Evolutionary conservation across 2,888 invertebrate species (phyloP), one percentile per base, ranked within the genome.

Genomic region (Silvanus unidentatus): DNA sequence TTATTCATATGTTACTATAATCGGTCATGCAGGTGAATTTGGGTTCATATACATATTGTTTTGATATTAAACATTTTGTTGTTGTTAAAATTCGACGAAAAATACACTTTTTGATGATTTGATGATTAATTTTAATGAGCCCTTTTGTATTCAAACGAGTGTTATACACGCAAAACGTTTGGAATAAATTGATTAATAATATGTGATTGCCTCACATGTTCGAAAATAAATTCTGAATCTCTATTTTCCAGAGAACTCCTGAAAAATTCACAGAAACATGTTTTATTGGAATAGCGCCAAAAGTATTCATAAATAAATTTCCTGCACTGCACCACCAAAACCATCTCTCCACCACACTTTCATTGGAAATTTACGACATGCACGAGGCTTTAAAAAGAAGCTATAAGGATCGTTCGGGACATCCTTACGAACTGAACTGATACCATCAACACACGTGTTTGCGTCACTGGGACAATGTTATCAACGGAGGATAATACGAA

Each of bases 221-320:
- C n/a, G 8, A 8, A 22, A 22, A 22, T 22, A 22, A 22, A 22
- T 22, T 22, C 22, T 5, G 22, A 3, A 22, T 22, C 22, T 5
- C 32, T 32, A 9, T 11, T 16, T 36, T 30, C 27, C 46, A 50
- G 45, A 46, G 44, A 49, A 47, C 41, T 45, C 40, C 46, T 52
- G 52, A 61, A 64, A 65, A 60, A 64, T 64, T 64, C 56, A 61
- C 58, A 55, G 57, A 59, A 59, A 60, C 62, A 63, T 64, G 63
- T 65, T 67, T 66, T 64, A 67, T 63, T 68, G 68, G 68, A 65
- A 56, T 47, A 39, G 51, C 52, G 65, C 68, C 66, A 67, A 60
- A 63, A 62, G 64, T 68, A 69, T 68, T 68, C 68, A 69, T 70
- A 70, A 70, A 69, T 70, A 70, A 68, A 69, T 68, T 69, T 68